Evolutionary conservation across 2,888 invertebrate species (phyloP), one percentile per base, ranked within the genome.

Genomic region (Mythimna loreyi): DNA sequence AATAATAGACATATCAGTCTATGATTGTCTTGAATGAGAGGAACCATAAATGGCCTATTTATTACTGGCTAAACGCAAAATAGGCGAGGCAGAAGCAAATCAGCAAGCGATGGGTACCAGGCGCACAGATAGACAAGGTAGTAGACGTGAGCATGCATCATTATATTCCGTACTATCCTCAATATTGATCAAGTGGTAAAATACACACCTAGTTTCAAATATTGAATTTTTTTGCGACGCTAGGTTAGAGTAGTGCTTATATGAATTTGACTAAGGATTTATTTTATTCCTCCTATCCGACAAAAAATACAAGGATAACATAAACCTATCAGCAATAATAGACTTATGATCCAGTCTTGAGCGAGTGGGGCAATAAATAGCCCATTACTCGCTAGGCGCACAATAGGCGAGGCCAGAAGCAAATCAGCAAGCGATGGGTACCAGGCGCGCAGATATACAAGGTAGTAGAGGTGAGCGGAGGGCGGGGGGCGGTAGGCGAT

Each of bases 401-500:
- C 82, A 84, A 84, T 78, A 84, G 80, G 82, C 80, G 70, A 80
- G 75, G 84, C 83, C 85, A 85, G 84, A 79, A 85, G 85, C 84
- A 78, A 82, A 80, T 80, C 79, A 85, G 71, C 78, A 78, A 78
- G 82, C 81, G 69, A 57, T 64, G 73, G 70, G 87, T 89, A 89
- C 87, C 87, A 88, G 90, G 87, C 83, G 75, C 77, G 79, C 86
- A 88, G 86, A 87, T 81, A 85, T 83, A 80, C 81, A 87, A 87
- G 88, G 90, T 85, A 82, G 87, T 79, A 74, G 76, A 78, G 84
- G 60, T 28, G 68, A 67, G 82, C 75, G 86, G 80, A 65, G 63
- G 63, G 81, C 76, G 85, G 80, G 78, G 78, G 76, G 62, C 67
- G 72, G 73, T 75, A 80, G 85, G 82, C 85, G 85, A 90, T 91